These are phyloP conservation scores for Neocrepidodera transversa DNA, from an alignment of 2,888 invertebrate genomes.

Conservation along the genomic window DNA sequence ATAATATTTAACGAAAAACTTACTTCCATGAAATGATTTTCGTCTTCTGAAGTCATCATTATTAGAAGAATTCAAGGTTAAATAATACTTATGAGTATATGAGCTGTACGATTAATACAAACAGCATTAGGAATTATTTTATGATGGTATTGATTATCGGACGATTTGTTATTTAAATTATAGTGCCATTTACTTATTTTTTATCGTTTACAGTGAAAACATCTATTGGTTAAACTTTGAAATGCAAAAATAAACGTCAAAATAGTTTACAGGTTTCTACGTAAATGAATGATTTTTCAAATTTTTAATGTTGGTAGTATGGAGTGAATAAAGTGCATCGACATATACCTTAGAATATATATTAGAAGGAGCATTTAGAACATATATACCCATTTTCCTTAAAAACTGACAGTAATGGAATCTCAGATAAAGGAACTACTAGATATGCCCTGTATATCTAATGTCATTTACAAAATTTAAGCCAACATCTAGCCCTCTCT, in stretches of 20 bases:
- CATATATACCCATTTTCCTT: too few relatives aligned
- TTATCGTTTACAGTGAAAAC: conserved; percentile 29
- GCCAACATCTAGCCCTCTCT: too few relatives aligned
- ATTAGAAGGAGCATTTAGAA: too few relatives aligned
- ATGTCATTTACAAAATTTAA: too few relatives aligned
- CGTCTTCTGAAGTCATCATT: conserved; percentile 43
- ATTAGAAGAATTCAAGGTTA: conserved; percentile 40
- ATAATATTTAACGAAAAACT: conserved; percentile 25
- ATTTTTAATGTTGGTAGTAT: background rate
- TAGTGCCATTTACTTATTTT: conserved; percentile 43
- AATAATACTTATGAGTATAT: conserved; percentile 31
- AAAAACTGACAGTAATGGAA: too few relatives aligned
- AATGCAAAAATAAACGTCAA: conserved; percentile 25
- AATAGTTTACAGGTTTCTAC: conserved; percentile 22
- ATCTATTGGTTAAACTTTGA: conserved; percentile 35
- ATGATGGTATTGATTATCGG: conserved; percentile 42
- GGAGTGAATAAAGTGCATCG: too few relatives aligned
- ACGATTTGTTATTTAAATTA: conserved; percentile 43
- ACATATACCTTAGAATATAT: too few relatives aligned
- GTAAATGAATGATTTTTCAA: background rate
- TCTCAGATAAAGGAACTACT: too few relatives aligned
- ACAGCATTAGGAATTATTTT: conserved; percentile 34
- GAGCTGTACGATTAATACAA: conserved; percentile 25
- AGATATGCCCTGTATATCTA: too few relatives aligned
- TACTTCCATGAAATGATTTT: conserved; percentile 35